A percentile compares a stretch with the other conserved stretches of the same genome.
Conservation (phyloP, 2,888 invertebrate species). For the Dromius quadrimaculatus region DNA sequence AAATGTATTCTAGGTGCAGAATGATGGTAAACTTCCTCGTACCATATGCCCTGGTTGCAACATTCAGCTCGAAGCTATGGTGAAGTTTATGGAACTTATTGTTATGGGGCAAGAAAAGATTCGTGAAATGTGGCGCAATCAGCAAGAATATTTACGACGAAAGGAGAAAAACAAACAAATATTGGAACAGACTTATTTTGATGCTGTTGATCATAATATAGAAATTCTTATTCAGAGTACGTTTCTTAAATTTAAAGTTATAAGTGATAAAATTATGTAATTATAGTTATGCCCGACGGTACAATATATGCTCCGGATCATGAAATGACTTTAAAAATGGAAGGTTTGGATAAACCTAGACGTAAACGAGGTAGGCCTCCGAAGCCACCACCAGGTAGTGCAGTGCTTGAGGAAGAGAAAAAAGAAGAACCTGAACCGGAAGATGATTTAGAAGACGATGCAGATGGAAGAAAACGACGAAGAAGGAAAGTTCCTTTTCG, state of each 20-base stretch:
- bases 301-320: conserved; percentile 76
- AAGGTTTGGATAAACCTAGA: conserved; percentile 75
- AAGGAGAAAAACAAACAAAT: conserved; percentile 63
- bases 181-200: conserved; percentile 62
- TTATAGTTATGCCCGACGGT: conserved; percentile 72
- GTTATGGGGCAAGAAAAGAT: conserved; percentile 77
- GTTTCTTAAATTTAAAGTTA: conserved; percentile 37
- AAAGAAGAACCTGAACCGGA: conserved; percentile 57
- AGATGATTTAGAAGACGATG: conserved; percentile 59
- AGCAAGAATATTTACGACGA: conserved; percentile 65
- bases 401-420: conserved; percentile 57
- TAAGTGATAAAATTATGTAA: conserved; percentile 11
- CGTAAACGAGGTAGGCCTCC: conserved; percentile 79
- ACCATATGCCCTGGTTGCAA: conserved; percentile 83
- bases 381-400: conserved; percentile 65
- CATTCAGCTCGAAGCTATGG: conserved; percentile 80
- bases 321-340: conserved; percentile 73
- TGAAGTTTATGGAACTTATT: conserved; percentile 79
- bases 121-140: conserved; percentile 67
- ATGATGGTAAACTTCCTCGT: conserved; percentile 78
- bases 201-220: conserved; percentile 64
- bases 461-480: conserved; percentile 72
- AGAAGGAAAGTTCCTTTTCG: conserved; percentile 76
- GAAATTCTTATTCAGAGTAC: conserved; percentile 70
- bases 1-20: conserved; percentile 69